Evolutionary conservation across 2,113 vertebrate genomes (phyloP), one percentile per base, ranked within the genome.

Genomic region (Procavia capensis): DNA sequence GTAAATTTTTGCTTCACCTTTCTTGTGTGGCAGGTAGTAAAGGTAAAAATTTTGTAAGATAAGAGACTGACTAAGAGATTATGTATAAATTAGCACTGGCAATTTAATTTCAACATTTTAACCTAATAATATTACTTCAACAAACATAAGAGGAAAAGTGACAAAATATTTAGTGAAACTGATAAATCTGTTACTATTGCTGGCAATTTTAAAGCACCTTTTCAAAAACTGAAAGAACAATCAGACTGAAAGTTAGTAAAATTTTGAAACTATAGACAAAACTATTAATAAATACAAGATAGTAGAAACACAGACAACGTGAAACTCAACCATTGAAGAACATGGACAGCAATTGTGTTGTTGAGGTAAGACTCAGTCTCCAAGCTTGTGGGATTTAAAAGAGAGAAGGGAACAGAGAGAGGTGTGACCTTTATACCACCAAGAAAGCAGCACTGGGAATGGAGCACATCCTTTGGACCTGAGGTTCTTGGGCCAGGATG

Each of bases 91-190:
- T 63, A 47, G 11, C 20, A 29, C 57, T 5, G 47, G 25, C 59
- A 36, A 87, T 81, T 64, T 91, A 82, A 66, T 76, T 81, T 74
- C 5, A 19, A 59, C 75, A 82, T 87, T 88, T 75, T 64, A 87
- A 31, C 19, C 5, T 43, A 66, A 36, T 54, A 86, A 91, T 36
- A 64, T 41, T 1, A 86, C 57, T 78, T 39, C 34, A 93, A 66
- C 79, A 90, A 72, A 90, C 63, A 45, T 24, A 75, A 34, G 25
- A 80, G 9, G 1, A 83, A 91, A 64, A 81, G 57, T 59, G 16
- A 57, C 16, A 45, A 76, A 76, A 83, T 31, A 43, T 22, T 81
- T 25, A n/a, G 20, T 72, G 0, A 70, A 79, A 64, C 14, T 41
- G 27, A 88, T 72, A 91, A 91, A 83, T 64, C 17, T 2, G 36